Evolutionary conservation across 2,888 invertebrate genomes (phyloP).

Genomic region (Habroteleia sp.): DNA sequence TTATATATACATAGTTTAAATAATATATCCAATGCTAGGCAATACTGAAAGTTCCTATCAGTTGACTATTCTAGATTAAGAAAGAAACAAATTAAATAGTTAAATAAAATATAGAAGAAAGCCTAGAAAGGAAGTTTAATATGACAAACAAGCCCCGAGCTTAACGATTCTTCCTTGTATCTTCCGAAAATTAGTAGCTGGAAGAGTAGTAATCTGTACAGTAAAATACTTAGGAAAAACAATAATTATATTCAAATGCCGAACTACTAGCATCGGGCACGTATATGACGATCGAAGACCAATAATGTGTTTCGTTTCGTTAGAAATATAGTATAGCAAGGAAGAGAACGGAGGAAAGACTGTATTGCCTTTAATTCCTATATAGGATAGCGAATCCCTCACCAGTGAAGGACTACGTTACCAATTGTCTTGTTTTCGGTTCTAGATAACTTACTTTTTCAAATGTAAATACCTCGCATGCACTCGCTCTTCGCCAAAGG

Average conservation of each 20-base stretch:
- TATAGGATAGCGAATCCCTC: conserved; percentile 70
- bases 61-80: conserved; percentile 78
- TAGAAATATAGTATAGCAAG: conserved; percentile 73
- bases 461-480: conserved; percentile 75
- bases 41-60: conserved; percentile 81
- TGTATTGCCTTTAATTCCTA: conserved; percentile 75
- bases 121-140: conserved; percentile 39
- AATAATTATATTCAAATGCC: conserved; percentile 72
- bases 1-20: conserved; percentile 71
- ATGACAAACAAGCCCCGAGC: conserved; percentile 37
- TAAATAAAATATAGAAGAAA: conserved; percentile 60
- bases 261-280: conserved; percentile 71
- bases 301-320: conserved; percentile 67
- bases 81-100: conserved; percentile 63
- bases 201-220: conserved; percentile 74
- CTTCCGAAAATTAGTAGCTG: conserved; percentile 65
- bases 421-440: conserved; percentile 45
- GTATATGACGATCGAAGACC: conserved; percentile 66
- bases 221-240: conserved; percentile 73
- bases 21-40: conserved; percentile 81
- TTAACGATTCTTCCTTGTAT: conserved; percentile 66
- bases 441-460: conserved; percentile 50
- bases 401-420: conserved; percentile 37
- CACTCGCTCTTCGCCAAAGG: conserved; percentile 57
- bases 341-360: conserved; percentile 76